Base-by-base conservation (phyloP, 2,888 invertebrate genomes). In the Macaria liturata region DNA sequence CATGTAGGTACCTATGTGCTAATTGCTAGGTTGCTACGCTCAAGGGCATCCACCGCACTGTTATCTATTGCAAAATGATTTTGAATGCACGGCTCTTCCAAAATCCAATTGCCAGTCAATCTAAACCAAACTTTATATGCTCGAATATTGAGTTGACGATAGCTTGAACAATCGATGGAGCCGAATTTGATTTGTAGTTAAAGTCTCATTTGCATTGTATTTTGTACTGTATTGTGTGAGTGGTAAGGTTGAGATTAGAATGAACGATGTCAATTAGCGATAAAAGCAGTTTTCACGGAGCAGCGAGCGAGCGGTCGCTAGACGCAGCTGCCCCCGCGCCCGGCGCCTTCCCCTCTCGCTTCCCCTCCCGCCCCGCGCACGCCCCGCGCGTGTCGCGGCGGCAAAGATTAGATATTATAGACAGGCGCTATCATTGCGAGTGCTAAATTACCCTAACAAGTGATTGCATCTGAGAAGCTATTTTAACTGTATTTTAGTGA, bases 321-420 rank as follows among this genome's bases (percentile, higher is more conserved):
- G 90, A 90, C 90, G 87, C 85, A 85, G 84, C 86, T 84, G 76
- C 78, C 76, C 74, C 74, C 69, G 78, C 73, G 62, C 66, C 51
- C 57, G 70, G 61, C 72, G 61, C 69, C 56, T 68, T 70, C 75
- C 74, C 75, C 78, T 65, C 81, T 20, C 20, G 2, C 20, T 20
- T 20, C 20, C 20, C 20, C 20, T 20, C 78, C 65, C 81, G 47
- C 72, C 65, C 74, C 75, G 64, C 65, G 49, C 63, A 56, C 52
- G 46, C 84, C 86, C 87, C 88, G 84, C 88, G 86, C 86, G 84
- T 88, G 88, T 87, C 90, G 87, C 87, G 86, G 65, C 61, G 48
- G 45, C 86, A 86, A 70, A 83, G 82, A 87, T 9, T 70, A 78
- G 4, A 37, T 7, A 37, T 4, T 37, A 7, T 0, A 7, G 32